Conservation (phyloP, 1,140 invertebrate species). For the Diorhabda sublineata region DNA sequence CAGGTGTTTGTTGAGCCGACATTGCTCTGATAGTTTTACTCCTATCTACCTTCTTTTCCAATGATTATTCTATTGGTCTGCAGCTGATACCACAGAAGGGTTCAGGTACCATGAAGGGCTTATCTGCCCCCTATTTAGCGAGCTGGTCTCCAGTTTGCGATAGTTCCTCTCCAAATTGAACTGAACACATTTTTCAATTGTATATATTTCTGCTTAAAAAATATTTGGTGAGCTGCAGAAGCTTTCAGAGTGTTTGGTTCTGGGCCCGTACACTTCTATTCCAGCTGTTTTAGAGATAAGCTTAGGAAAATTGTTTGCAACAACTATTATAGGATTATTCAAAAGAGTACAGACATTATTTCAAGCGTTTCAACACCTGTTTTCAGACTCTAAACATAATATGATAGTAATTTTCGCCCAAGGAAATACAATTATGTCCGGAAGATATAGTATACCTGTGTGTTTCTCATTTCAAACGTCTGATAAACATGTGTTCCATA, state of each 20-base stretch:
- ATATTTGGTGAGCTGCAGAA: no score
- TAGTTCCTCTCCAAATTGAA: neutral
- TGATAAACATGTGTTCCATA: constrained; percentile 13
- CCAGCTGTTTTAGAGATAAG: neutral
- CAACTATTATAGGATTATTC: neutral
- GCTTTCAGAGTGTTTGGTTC: no score
- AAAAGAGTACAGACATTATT: no score
- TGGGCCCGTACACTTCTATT: no score
- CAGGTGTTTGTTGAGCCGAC: no score
- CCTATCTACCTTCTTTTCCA: neutral
- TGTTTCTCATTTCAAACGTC: constrained; percentile 21
- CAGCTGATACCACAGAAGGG: neutral
- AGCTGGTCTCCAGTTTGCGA: neutral
- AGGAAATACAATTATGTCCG: constrained; percentile 12
- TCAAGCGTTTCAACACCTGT: neutral
- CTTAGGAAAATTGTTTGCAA: neutral
- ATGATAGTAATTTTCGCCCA: constrained; percentile 18
- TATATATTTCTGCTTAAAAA: no score
- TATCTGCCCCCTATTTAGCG: neutral
- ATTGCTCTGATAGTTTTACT: no score
- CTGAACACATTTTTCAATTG: no score
- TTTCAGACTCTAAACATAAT: constrained; percentile 19
- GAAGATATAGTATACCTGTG: constrained; percentile 26
- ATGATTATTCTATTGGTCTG: neutral
- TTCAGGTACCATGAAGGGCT: neutral